Evolutionary conservation across 1,140 invertebrate species (phyloP).

Genomic region (Tetranychus urticae): DNA sequence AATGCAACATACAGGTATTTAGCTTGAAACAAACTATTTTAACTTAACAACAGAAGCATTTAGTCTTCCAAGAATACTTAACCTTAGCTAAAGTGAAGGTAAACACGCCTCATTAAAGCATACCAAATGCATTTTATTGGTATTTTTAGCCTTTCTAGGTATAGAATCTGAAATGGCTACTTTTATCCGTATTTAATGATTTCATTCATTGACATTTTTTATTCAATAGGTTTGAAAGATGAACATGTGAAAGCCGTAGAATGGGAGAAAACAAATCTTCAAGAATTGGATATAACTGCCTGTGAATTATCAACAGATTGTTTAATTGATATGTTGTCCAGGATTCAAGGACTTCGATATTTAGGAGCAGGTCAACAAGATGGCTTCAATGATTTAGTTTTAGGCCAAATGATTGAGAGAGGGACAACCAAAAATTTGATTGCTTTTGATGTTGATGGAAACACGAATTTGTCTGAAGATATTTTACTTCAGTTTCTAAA

Average conservation of each 20-base stretch:
- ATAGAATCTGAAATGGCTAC: background rate
- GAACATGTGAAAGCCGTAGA: slow-evolving; percentile 80
- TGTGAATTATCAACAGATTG: slow-evolving; percentile 86
- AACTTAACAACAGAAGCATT: background rate
- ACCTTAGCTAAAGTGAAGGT: background rate
- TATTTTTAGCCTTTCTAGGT: background rate
- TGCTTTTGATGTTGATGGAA: slow-evolving; percentile 74
- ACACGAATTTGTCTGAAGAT: slow-evolving; percentile 82
- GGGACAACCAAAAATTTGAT: slow-evolving; percentile 63
- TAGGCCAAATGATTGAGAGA: slow-evolving; percentile 43
- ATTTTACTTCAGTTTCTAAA: slow-evolving; percentile 70
- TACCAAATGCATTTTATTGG: too few relatives aligned
- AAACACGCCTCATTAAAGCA: background rate
- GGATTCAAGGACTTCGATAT: slow-evolving; percentile 65
- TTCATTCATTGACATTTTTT: background rate
- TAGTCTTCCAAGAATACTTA: background rate
- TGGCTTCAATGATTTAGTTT: slow-evolving; percentile 65
- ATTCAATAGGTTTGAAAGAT: slow-evolving; percentile 45
- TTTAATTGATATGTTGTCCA: slow-evolving; percentile 65
- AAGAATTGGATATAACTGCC: slow-evolving; percentile 86
- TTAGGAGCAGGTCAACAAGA: slow-evolving; percentile 85
- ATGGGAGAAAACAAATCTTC: slow-evolving; percentile 84
- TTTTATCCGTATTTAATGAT: slow-evolving; percentile 2
- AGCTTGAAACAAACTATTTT: slow-evolving; percentile 15
- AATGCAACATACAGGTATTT: slow-evolving; percentile 76